Percentiles rank a stretch among this genome's conserved stretches.
These are phyloP conservation scores for Drosophila bipectinata DNA, from an alignment of 1,140 invertebrate species.

Conservation along the genomic window DNA sequence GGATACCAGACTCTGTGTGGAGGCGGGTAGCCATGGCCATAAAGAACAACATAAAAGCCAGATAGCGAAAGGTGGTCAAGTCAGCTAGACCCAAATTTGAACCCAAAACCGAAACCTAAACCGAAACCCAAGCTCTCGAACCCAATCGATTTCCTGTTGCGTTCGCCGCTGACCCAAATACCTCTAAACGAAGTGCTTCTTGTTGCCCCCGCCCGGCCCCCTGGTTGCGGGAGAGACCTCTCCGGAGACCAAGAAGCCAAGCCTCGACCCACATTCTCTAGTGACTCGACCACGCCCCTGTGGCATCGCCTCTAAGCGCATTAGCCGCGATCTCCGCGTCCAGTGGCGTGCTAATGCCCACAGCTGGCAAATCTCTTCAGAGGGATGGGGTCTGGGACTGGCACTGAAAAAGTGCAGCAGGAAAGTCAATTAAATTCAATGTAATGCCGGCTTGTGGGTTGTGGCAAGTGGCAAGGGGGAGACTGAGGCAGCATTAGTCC, in stretches of 20 bases:
- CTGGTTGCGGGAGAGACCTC: slow-evolving; percentile 8
- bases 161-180: slow-evolving; percentile 50
- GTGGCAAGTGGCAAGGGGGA: not conserved
- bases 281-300: not conserved
- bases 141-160: slow-evolving; percentile 50
- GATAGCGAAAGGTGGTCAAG: slow-evolving; percentile 28
- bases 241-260: slow-evolving; percentile 27
- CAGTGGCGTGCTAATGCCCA: slow-evolving; percentile 38
- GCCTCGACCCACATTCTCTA: slow-evolving; percentile 44
- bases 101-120: slow-evolving; percentile 15
- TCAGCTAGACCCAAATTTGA: slow-evolving; percentile 22
- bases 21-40: slow-evolving; percentile 14
- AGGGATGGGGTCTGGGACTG: slow-evolving; percentile 2
- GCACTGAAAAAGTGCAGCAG: slow-evolving; percentile 21
- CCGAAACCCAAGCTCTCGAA: slow-evolving; percentile 32
- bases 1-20: slow-evolving; percentile 8
- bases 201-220: not conserved
- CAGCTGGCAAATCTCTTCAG: slow-evolving; percentile 63
- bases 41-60: slow-evolving; percentile 4
- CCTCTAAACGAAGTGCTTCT: slow-evolving; percentile 6
- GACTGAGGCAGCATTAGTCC: too few species aligned
- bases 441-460: not conserved
- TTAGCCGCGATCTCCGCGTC: slow-evolving; percentile 51
- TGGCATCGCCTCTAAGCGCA: slow-evolving; percentile 60
- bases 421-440: slow-evolving; percentile 65